Evolutionary conservation across 2,888 invertebrate species (phyloP), one percentile per base, ranked within the genome.

Genomic region (Malthinus flaveolus): DNA sequence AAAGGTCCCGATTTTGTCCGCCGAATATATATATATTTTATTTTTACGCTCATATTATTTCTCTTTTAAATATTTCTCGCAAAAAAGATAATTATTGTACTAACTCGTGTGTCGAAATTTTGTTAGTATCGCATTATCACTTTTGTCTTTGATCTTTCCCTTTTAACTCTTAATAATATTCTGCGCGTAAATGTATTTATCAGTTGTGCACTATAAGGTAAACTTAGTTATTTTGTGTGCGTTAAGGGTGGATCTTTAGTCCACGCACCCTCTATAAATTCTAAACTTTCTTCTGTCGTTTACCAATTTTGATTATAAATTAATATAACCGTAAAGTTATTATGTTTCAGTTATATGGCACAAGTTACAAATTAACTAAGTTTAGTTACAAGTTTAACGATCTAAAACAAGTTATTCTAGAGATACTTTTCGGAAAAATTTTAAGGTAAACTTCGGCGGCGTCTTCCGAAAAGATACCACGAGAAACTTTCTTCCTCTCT

Each of bases 171-270:
- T 13, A 11, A 37, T 39, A 47, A 32, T 46, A 35, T 39, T 47
- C 54, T 33, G 12, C 36, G 11, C 39, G 35, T 54, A 54, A 54
- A 54, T 15, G 37, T 47, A 47, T 54, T 54, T 47, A 39, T 54
- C 47, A 46, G 54, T 50, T 50, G 34, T 33, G 54, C 46, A 46
- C 46, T 54, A n/a, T n/a, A 34, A 11, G 39, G 47, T 47, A 54
- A 54, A 54, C 54, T 54, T 48, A 47, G 53, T 53, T 53, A 53
- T 53, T 32, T 37, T 37, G 54, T 36, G 47, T 54, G 47, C 54
- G 47, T 54, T 54, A 52, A 47, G 54, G 39, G 39, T 32, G 37
- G 15, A 31, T 36, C 48, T 32, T 39, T 12, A 45, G 46, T 47
- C 37, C 47, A 36, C 37, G 44, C 52, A 23, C 39, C 13, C 50